These are phyloP conservation scores for Python bivittatus DNA, from an alignment of 2,113 vertebrate species.

Conservation along the genomic window DNA sequence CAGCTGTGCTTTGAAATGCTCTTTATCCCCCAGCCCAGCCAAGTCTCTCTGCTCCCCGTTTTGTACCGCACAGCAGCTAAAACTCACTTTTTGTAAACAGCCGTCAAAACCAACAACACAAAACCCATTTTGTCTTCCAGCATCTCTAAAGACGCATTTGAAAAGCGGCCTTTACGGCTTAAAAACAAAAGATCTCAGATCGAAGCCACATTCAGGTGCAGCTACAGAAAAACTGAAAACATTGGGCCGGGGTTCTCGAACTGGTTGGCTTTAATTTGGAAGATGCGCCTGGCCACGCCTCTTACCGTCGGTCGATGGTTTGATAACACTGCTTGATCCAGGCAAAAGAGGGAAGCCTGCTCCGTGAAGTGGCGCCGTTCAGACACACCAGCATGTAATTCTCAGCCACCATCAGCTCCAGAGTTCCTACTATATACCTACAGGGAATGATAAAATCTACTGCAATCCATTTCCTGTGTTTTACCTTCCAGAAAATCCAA, in stretches of 20 bases:
- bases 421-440: conserved; percentile 82
- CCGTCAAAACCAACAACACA: neutral
- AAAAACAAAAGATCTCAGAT: neutral
- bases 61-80: neutral
- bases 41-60: neutral
- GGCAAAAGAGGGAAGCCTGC: conserved; percentile 76
- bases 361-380: conserved; percentile 76
- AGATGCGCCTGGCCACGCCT: fast-evolving
- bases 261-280: neutral
- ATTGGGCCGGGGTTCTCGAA: neutral
- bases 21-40: neutral
- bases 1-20: neutral
- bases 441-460: fast-evolving
- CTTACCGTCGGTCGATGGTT: conserved; percentile 77
- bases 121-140: neutral
- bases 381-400: conserved; percentile 83
- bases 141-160: neutral
- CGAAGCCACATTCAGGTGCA: neutral
- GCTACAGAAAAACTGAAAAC: neutral
- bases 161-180: neutral
- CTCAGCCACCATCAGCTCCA: conserved; percentile 84
- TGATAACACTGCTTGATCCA: conserved; percentile 84
- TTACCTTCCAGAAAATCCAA: neutral
- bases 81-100: neutral
- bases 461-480: neutral